Evolutionary conservation across 2,888 invertebrate species (phyloP), one percentile per base, ranked within the genome.

Genomic region (Amiota minor): DNA sequence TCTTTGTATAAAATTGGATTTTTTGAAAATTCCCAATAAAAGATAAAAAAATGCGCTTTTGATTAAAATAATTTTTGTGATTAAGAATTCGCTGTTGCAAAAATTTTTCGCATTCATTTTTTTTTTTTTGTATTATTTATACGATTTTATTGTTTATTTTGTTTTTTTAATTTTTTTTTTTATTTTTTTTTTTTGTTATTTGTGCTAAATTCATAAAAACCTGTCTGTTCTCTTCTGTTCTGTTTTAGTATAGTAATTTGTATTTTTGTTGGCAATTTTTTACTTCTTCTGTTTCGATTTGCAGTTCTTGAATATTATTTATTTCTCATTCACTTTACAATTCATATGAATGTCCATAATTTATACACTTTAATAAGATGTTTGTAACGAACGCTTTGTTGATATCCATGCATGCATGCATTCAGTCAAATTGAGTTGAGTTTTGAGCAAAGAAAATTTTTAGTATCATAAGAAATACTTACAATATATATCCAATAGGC

Each of bases 11-110:
- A n/a, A 4, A 8, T 35, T 35, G 35, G 6, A 35, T 6, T 35
- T 6, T 59, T 18, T 11, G 12, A 65, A 65, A 65, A 46, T 16
- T 64, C 62, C 62, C 46, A 64, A n/a, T 64, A 14, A 18, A 16
- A 65, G 49, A 65, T n/a, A 65, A 65, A 65, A 16, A 16, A 16
- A 62, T 47, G 47, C 47, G 47, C 18, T 16, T 16, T 18, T 49
- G 65, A 49, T 65, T 65, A 65, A 62, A 65, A 65, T 65, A 47
- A 65, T 49, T 65, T 65, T 49, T 49, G 49, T 49, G 47, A 47
- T 65, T 45, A 65, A 65, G 65, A 47, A 65, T 65, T 65, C 65
- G 46, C 1, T 35, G 35, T 6, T 46, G 18, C 45, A 47, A 47
- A 11, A 59, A n/a, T 59, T 16, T 16, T 62, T 45, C 20, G 20